phyloP scores from a whole-genome alignment of 2,888 invertebrate genomes.

The Megamerina dolium region DNA sequence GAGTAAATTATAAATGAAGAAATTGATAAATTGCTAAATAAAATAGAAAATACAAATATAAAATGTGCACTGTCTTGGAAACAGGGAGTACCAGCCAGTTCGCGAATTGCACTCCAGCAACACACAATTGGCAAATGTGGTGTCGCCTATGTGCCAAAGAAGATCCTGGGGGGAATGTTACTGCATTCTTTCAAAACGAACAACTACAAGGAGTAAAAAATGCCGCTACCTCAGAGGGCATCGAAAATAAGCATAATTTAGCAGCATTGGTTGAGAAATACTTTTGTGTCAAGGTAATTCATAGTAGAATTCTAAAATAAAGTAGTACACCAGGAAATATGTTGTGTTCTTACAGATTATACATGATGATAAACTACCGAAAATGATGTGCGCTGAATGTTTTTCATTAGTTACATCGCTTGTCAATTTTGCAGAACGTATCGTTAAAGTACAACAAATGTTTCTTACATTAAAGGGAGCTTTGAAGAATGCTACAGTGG shows the following conservation, averaged over 20 bases:
- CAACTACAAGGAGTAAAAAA: neutral
- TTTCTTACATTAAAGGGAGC: constrained; percentile 18
- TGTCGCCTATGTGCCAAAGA: constrained; percentile 21
- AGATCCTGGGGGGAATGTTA: constrained; percentile 27
- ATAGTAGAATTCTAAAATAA: neutral
- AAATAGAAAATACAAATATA: too few species aligned
- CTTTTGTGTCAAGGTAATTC: constrained; percentile 41
- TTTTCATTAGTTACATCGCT: neutral
- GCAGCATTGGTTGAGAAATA: constrained; percentile 38
- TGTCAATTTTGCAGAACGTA: constrained; percentile 5
- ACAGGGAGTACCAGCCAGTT: too few species aligned
- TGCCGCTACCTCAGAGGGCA: neutral
- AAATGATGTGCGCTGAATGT: constrained; percentile 24
- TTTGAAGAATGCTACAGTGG: constrained; percentile 19
- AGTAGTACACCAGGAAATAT: neutral
- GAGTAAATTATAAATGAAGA: too few species aligned
- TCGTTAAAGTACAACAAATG: constrained; percentile 6
- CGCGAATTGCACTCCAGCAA: too few species aligned
- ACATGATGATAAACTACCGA: constrained; percentile 35
- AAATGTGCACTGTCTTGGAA: too few species aligned
- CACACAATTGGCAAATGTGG: constrained; percentile 19
- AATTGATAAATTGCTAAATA: too few species aligned
- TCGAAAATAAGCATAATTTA: constrained; percentile 19
- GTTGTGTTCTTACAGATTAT: constrained; percentile 33
- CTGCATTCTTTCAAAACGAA: constrained; percentile 31